Evolutionary conservation across 2,113 vertebrate species (phyloP).

Genomic region (Pyxicephalus adspersus): DNA sequence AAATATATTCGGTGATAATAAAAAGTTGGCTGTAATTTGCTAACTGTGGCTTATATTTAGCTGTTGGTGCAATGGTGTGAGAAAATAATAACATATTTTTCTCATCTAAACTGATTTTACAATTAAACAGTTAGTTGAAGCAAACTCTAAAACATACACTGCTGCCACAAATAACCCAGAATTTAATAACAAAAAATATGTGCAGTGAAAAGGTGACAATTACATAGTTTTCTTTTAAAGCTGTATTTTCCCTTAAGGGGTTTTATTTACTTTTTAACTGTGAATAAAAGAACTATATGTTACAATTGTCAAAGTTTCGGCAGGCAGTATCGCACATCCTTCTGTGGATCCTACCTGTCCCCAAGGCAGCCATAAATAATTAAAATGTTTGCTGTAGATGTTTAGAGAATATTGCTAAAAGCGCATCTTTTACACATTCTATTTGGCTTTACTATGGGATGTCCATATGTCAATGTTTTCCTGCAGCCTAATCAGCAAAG

Average conservation of each 20-base stretch:
- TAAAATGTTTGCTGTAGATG: slow-evolving; percentile 53
- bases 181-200: slow-evolving; percentile 27
- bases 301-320: slow-evolving; percentile 52
- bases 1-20: no score
- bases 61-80: neutral
- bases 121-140: slow-evolving; percentile 15
- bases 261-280: slow-evolving; percentile 42
- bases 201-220: neutral
- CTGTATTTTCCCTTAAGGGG: neutral
- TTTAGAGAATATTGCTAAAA: slow-evolving; percentile 52
- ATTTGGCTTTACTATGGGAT: slow-evolving; percentile 31
- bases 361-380: slow-evolving; percentile 55
- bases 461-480: slow-evolving; percentile 54
- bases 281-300: slow-evolving; percentile 32
- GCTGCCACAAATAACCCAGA: neutral
- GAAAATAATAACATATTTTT: slow-evolving; percentile 7
- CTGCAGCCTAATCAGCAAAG: slow-evolving; percentile 32
- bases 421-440: slow-evolving; percentile 47
- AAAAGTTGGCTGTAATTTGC: no score
- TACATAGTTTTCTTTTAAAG: slow-evolving; percentile 13
- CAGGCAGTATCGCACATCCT: slow-evolving; percentile 28
- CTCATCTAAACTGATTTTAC: neutral
- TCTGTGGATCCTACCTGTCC: slow-evolving; percentile 49
- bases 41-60: neutral
- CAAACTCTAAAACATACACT: slow-evolving; percentile 14